A percentile compares a stretch with the other conserved stretches of the same genome.
phyloP scores from a whole-genome alignment of 92 coral and sea anemone genomes.

The Hydrozoanthus gracilis region DNA sequence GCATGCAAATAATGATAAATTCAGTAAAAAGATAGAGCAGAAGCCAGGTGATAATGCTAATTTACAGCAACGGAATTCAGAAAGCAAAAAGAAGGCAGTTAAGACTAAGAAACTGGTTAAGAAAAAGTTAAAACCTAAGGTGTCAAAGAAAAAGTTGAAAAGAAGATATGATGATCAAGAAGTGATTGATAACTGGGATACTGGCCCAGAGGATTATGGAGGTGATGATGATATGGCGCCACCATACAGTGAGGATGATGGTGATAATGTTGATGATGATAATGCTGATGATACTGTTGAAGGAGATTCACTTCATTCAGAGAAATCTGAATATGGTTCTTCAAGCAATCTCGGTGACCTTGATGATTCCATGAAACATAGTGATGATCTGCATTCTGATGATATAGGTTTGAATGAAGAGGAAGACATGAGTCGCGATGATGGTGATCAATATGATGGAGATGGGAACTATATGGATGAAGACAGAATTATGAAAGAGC shows the following conservation, averaged over 20 bases:
- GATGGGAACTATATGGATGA: conserved; percentile 51
- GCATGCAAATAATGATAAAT: conserved; percentile 4
- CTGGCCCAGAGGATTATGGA: conserved; percentile 25
- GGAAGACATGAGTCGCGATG: conserved; percentile 62
- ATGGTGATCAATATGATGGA: conserved; percentile 53
- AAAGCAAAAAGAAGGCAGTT: not conserved
- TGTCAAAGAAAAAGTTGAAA: conserved; percentile 18
- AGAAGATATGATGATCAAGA: conserved; percentile 11
- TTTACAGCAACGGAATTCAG: not conserved
- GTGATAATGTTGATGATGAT: conserved; percentile 26
- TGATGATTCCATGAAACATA: not conserved
- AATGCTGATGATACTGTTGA: not conserved
- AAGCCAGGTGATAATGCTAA: conserved; percentile 1
- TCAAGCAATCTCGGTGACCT: not conserved
- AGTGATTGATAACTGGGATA: conserved; percentile 44
- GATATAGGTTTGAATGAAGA: not conserved
- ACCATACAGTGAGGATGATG: conserved; percentile 32
- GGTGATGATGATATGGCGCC: conserved; percentile 32
- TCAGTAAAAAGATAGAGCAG: not conserved
- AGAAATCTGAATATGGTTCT: conserved; percentile 1
- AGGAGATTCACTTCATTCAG: conserved; percentile 16
- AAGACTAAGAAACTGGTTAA: not conserved
- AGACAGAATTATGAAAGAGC: conserved; percentile 33
- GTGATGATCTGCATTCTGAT: not conserved
- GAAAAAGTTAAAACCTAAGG: conserved; percentile 4